Base-by-base conservation (phyloP, 2,888 invertebrate species). In the Molorchus minor region DNA sequence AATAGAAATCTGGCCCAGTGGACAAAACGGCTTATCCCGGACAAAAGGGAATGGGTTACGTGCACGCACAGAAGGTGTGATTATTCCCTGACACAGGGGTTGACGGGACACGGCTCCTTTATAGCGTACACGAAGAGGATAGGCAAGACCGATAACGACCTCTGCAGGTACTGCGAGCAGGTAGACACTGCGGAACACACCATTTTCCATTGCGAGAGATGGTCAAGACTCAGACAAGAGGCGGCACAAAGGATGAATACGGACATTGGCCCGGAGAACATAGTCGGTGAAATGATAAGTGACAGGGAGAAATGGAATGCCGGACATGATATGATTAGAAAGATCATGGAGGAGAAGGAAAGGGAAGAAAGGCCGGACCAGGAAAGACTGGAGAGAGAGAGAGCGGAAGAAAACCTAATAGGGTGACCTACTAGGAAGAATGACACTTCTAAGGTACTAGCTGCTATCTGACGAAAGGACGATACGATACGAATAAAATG, bases 171-270 rank as follows among this genome's bases (percentile, higher is more conserved):
- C 33, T 63, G 60, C 20, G 35, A 29, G 5, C 35, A 56, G 8
- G 16, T 10, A 3, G 62, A 62, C 36, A 52, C 20, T 3, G 35
- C 38, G 12, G 41, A 52, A 13, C 60, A 62, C 25, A 61, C 60
- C 0, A 2, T 63, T n/a, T 61, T 60, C n/a, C 4, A 36, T 1
- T 63, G 57, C 30, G 7, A 3, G 3, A 15, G 49, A 40, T 62
- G 52, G 52, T 3, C 8, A n/a, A 17, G 5, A n/a, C n/a, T 25
- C 8, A 5, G 25, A 25, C 8, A 25, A 25, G 3, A 25, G 3
- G 4, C 25, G 25, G 25, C 3, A 25, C 8, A 5, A 8, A 8
- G 8, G 8, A 3, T 25, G 25, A 25, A 5, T 5, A 8, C 8
- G 25, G 25, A 25, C 4, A 8, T n/a, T n/a, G n/a, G n/a, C n/a